Evolutionary conservation across 2,888 invertebrate genomes (phyloP).

Genomic region (Drosophila cracens): DNA sequence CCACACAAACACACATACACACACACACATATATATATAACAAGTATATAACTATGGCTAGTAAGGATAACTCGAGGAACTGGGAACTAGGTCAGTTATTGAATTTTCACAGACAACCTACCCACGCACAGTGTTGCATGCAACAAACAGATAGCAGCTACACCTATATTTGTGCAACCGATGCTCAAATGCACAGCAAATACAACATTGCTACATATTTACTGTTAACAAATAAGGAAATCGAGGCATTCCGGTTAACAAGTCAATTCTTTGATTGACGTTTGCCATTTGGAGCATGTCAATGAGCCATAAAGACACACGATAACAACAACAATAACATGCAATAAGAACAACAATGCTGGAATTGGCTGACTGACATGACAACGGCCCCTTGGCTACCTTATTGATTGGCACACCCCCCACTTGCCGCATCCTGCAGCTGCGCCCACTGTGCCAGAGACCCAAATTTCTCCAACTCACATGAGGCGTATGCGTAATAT

Average conservation of each 20-base stretch:
- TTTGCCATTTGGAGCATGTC: slow-evolving; percentile 36
- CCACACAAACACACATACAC: background rate
- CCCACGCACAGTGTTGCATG: slow-evolving; percentile 41
- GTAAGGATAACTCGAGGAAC: slow-evolving; percentile 29
- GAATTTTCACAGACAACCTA: slow-evolving; percentile 67
- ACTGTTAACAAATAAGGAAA: slow-evolving; percentile 7
- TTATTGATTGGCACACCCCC: slow-evolving; percentile 62
- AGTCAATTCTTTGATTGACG: slow-evolving; percentile 35
- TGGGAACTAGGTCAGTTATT: slow-evolving; percentile 82
- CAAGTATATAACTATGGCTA: background rate
- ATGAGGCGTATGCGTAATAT: slow-evolving; percentile 68
- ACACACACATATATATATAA: background rate
- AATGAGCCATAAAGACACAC: slow-evolving; percentile 31
- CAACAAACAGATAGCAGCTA: slow-evolving; percentile 20
- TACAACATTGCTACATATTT: slow-evolving; percentile 12
- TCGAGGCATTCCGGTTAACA: slow-evolving; percentile 6
- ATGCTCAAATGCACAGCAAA: slow-evolving; percentile 18
- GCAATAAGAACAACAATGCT: slow-evolving; percentile 15
- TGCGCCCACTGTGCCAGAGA: slow-evolving; percentile 56
- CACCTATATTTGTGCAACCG: slow-evolving; percentile 7
- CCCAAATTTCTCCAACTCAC: slow-evolving; percentile 59
- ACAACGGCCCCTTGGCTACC: slow-evolving; percentile 61
- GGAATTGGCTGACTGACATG: slow-evolving; percentile 62
- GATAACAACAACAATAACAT: slow-evolving; percentile 10
- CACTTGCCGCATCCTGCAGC: background rate